Evolutionary conservation across 2,888 invertebrate species (phyloP), one percentile per base, ranked within the genome.

Genomic region (Brenthis hecate): DNA sequence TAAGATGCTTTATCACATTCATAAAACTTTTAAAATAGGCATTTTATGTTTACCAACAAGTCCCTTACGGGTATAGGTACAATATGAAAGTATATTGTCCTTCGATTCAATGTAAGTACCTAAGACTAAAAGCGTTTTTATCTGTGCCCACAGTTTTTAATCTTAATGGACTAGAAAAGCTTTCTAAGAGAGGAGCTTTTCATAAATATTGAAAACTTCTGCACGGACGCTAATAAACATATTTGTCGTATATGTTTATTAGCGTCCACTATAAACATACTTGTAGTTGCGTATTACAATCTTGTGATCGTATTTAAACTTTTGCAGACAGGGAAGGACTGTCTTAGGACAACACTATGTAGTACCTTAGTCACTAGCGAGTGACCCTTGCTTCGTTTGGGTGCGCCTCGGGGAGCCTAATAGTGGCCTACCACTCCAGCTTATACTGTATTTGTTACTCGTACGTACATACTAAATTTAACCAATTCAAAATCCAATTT

Each of bases 151-250:
- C 11, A 13, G 11, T 65, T 56, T 61, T 32, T 62, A 53, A 53
- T 36, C 36, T 62, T 62, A 62, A 50, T 16, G 58, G 28, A 55
- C 23, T 13, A 48, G 58, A 48, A 50, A 50, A 58, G 48, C 48
- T 50, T 48, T 60, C 48, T 48, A 28, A 48, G 6, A 23, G 19
- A 19, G 16, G 14, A 28, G 56, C 57, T 47, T 43, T 19, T 56
- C 43, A 1, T 13, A 43, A 16, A 56, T 56, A 16, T 56, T 16
- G 13, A 23, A 43, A 48, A 19, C 19, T 23, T 58, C 14, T 16
- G 50, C 11, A 1, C n/a, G 19, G 11, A 55, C 5, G n/a, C 13
- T 32, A 53, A 8, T 11, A 50, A 50, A 1, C 13, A 19, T 57
- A 47, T 47, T 23, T 19, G 13, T 47, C 47, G 47, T 23, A 47